Base-by-base conservation (phyloP, 2,888 invertebrate species). In the Muschampia plurimacula region DNA sequence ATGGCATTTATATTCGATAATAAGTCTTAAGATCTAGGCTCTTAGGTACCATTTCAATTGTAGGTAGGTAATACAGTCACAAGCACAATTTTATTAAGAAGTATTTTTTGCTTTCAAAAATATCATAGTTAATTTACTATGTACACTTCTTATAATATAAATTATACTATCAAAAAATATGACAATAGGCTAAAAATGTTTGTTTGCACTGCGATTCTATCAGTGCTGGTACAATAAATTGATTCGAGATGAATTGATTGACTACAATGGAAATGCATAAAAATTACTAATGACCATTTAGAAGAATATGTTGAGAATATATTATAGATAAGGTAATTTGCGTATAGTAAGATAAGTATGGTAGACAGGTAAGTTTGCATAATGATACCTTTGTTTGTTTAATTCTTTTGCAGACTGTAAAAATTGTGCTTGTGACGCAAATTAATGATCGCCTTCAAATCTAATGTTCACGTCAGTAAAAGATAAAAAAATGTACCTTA, bases 1-100 rank as follows among this genome's bases (percentile, higher is more conserved):
- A 85, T 84, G 81, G 88, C 90, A 90, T 91, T 91, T 89, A 89
- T 88, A 86, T 85, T 82, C 80, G 76, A 77, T 79, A 79, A 77
- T 86, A 87, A 84, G 81, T 85, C 83, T 83, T 84, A 84, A 82
- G 77, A 77, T 80, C 79, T 82, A 81, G 78, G 79, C 70, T 75
- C 77, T 83, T 83, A 80, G 81, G 72, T 77, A 74, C 74, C 41
- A 74, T 76, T 75, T 77, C 76, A 77, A 73, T 74, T 79, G 73
- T 79, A 78, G 75, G 75, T 78, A 76, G 78, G 70, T 73, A 77
- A 36, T 62, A 62, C 2, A 66, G 72, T 76, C 72, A 72, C 78
- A 77, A 79, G 80, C 80, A 80, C 77, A 77, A 77, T 74, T 74
- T 44, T 39, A 36, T 36, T 44, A 39, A 39, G 0, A 39, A 39